Percentiles rank a stretch among this genome's conserved stretches.
Evolutionary conservation across 1,140 invertebrate genomes (phyloP).

Genomic region (Macrobrachium nipponense): DNA sequence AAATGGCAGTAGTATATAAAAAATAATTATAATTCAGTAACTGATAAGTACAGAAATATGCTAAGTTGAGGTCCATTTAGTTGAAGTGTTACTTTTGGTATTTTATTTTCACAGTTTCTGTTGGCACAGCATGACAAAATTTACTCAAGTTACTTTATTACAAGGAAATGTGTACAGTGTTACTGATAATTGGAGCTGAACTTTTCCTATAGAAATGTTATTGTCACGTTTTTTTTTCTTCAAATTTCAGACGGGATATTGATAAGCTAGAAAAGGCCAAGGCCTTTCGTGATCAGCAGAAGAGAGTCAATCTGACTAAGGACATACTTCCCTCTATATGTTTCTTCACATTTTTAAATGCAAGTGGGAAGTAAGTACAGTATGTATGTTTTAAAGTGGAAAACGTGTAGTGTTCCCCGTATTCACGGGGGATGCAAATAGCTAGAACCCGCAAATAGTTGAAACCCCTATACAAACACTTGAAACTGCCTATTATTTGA

Average conservation of each 20-base stretch:
- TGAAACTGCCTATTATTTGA: no score
- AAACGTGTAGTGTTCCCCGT: no score
- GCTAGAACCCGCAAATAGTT: no score
- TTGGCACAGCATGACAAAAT: no score
- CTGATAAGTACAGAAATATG: no score
- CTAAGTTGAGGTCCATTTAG: no score
- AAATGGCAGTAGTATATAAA: no score
- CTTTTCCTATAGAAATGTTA: not conserved
- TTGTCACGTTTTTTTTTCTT: slow-evolving; percentile 53
- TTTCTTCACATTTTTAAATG: slow-evolving; percentile 95
- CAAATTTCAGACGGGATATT: slow-evolving; percentile 85
- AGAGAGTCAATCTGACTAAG: slow-evolving; percentile 83
- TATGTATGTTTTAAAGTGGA: not conserved
- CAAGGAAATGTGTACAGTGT: slow-evolving; percentile 17
- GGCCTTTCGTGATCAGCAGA: slow-evolving; percentile 86
- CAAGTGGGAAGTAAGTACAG: slow-evolving; percentile 75
- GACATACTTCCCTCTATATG: slow-evolving; percentile 94
- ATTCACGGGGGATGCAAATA: no score
- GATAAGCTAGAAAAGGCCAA: slow-evolving; percentile 93
- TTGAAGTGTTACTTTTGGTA: no score
- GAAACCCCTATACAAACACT: no score
- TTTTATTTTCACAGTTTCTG: no score
- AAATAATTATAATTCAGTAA: no score
- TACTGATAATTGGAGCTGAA: not conserved
- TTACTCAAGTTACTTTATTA: not conserved